Evolutionary conservation across 2,797 vertebrate genomes (phyloP), one percentile per base, ranked within the genome.

Genomic region (Gymnopithys bicolor): DNA sequence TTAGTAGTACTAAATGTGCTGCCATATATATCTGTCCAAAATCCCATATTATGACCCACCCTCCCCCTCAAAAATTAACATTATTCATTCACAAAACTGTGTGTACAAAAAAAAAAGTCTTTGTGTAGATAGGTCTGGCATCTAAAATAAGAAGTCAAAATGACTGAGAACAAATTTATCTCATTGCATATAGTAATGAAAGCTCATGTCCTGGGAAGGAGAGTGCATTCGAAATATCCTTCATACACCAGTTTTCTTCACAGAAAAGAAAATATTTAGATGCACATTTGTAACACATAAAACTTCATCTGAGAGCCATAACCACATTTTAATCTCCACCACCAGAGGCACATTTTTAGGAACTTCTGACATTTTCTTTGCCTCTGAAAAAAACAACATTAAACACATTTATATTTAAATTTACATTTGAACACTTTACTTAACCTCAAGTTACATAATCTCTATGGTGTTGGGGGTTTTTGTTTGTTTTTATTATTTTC

Each of bases 381-480:
- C 37, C 43, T 43, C 63, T 53, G 7, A 56, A 63, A 84, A 58
- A 91, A 62, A 30, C 0, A 63, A 19, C 8, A 75, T 63, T 81
- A 87, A 84, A 67, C 19, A 62, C 14, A 59, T 13, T 41, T 14
- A 30, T 43, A 80, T 59, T 74, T 53, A 84, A 81, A 74, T 69
- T 35, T 15, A 19, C 66, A 39, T 51, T 71, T 89, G 35, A 87
- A 62, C 13, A 24, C 25, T 63, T 49, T 46, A 64, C 18, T 60
- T 73, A 39, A 78, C 7, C 16, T 77, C 24, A 46, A 32, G 27
- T 78, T 77, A 64, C 4, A n/a, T 46, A 62, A 46, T 23, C 24
- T 71, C 39, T 62, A 0, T 28, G 5, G 5, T 43, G 9, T 7
- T 41, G 11, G 7, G 5, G 0, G 0, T 14, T 58, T 69, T 56